A percentile compares a stretch with the other conserved stretches of the same genome.
These are phyloP conservation scores for Corythucha ciliata DNA, from an alignment of 2,888 invertebrate species.

Conservation along the genomic window DNA sequence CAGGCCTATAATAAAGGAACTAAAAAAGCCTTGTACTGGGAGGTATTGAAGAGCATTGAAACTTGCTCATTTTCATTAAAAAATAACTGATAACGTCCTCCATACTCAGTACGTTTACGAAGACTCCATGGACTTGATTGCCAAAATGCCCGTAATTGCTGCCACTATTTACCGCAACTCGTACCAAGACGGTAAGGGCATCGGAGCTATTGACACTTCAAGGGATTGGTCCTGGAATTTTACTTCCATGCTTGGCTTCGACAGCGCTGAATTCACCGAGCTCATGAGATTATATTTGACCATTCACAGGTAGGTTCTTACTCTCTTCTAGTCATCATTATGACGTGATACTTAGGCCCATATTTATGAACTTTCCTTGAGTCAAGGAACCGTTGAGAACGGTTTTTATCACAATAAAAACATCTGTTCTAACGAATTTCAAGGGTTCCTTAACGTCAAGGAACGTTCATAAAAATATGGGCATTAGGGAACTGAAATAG, in stretches of 20 bases:
- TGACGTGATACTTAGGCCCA: too few species aligned
- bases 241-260: slow-evolving; percentile 81
- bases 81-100: slow-evolving; percentile 17
- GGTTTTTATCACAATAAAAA: too few species aligned
- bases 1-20: slow-evolving; percentile 83
- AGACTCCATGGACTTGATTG: slow-evolving; percentile 90
- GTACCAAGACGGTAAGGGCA: slow-evolving; percentile 67
- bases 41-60: slow-evolving; percentile 49
- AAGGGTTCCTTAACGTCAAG: too few species aligned
- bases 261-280: slow-evolving; percentile 69
- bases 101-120: slow-evolving; percentile 62
- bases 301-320: slow-evolving; percentile 71
- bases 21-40: slow-evolving; percentile 85
- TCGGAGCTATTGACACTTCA: slow-evolving; percentile 77
- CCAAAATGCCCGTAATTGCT: slow-evolving; percentile 86
- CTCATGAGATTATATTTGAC: slow-evolving; percentile 87
- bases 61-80: background rate
- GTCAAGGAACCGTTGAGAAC: too few species aligned
- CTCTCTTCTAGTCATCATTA: too few species aligned
- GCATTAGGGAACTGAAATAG: too few species aligned
- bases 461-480: too few species aligned
- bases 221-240: slow-evolving; percentile 94
- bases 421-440: too few species aligned
- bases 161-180: slow-evolving; percentile 89
- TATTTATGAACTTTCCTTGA: too few species aligned